phyloP scores from a whole-genome alignment of 2,113 vertebrate genomes.

The Tachysurus vachellii region DNA sequence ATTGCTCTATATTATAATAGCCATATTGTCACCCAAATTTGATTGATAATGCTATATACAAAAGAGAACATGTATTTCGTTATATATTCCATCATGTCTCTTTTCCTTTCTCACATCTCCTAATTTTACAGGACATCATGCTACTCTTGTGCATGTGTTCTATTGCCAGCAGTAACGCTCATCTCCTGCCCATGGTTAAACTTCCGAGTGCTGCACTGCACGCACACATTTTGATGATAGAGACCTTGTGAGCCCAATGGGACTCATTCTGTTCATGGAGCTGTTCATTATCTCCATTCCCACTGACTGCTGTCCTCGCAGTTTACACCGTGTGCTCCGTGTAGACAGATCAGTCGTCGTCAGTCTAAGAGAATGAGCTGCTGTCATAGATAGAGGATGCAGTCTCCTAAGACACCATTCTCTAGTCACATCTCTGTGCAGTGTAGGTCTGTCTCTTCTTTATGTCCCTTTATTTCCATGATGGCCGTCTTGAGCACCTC shows the following conservation, averaged over 20 bases:
- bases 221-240: not conserved
- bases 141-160: not conserved
- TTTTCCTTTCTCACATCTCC: not conserved
- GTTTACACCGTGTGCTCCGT: not conserved
- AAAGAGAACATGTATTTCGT: not conserved
- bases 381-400: slow-evolving; percentile 16
- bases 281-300: slow-evolving; percentile 22
- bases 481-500: slow-evolving; percentile 2
- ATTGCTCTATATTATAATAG: not conserved
- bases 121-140: not conserved
- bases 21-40: not conserved
- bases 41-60: not conserved
- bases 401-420: slow-evolving; percentile 17
- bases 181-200: slow-evolving; percentile 1
- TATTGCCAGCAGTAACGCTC: not conserved
- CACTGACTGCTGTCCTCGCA: not conserved
- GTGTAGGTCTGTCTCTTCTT: not conserved
- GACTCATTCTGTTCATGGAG: slow-evolving; percentile 7
- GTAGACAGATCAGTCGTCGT: slow-evolving; percentile 1
- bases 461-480: slow-evolving; percentile 16
- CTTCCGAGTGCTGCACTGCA: not conserved
- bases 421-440: not conserved
- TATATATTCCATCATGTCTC: not conserved
- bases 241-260: slow-evolving; percentile 15
- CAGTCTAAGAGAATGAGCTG: slow-evolving; percentile 24